Evolutionary conservation across 2,888 invertebrate species (phyloP), one percentile per base, ranked within the genome.

Genomic region (Cerastis leucographa): DNA sequence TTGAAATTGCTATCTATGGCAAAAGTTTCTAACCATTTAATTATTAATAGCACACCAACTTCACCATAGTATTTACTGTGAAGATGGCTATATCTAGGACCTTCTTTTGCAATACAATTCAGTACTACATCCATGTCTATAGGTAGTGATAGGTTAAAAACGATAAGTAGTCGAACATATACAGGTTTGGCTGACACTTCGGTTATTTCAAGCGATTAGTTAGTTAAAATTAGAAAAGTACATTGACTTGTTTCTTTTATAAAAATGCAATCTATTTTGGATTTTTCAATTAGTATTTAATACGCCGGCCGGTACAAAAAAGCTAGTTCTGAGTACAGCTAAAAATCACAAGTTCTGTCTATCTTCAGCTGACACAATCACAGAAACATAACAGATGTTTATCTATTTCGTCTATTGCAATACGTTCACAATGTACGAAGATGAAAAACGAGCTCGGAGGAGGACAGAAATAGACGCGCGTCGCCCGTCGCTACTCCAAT

Each of bases 401-500:
- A 86, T 84, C 82, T 76, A 56, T 81, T 74, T 80, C 71, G 72
- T 81, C 29, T 73, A 85, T 82, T 88, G 87, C 86, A 89, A 83
- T 72, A 78, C 83, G 80, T 84, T 83, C 77, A 85, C 84, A 84
- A 83, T 83, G 88, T 85, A 86, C 78, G 88, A 91, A 92, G 88
- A 93, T 93, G 93, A 93, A 91, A 93, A 93, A 93, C 91, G 93
- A 91, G 91, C 90, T 88, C 88, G 71, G 82, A 80, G 88, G 81
- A 80, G 80, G 85, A 90, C 94, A 87, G 89, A 95, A 94, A 94
- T 94, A 95, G 94, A 59, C 86, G 88, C 89, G 89, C 87, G 89
- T 56, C 88, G 86, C 78, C 73, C 83, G 86, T 69, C 89, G 79
- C 83, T 76, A 64, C 86, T 83, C 89, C 94, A 95, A 95, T 94